A percentile compares a stretch with the other conserved stretches of the same genome.
These are phyloP conservation scores for Pseudolycoriella hygida DNA, from an alignment of 2,888 invertebrate species.

Conservation along the genomic window DNA sequence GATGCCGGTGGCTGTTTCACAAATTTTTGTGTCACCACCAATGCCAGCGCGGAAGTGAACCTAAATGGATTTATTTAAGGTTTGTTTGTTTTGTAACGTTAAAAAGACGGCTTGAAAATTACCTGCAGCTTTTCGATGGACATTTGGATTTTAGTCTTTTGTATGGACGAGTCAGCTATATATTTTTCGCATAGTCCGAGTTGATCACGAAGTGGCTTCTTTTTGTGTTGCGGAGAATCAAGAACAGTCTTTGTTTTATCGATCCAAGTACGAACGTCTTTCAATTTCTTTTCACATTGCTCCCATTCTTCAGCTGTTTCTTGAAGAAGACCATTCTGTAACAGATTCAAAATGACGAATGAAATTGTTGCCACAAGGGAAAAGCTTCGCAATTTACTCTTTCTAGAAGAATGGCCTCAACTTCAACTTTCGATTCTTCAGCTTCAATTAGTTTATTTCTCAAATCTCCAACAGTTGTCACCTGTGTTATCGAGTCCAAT, in stretches of 20 bases:
- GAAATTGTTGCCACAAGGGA: too few species aligned
- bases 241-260: slow-evolving; percentile 64
- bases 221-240: slow-evolving; percentile 66
- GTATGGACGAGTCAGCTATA: slow-evolving; percentile 69
- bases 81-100: not conserved
- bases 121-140: slow-evolving; percentile 83
- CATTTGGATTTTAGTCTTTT: slow-evolving; percentile 74
- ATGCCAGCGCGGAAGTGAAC: slow-evolving; percentile 79
- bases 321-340: slow-evolving; percentile 69
- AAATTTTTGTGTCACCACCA: slow-evolving; percentile 59
- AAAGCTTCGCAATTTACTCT: slow-evolving; percentile 41
- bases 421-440: slow-evolving; percentile 70
- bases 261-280: slow-evolving; percentile 76
- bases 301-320: slow-evolving; percentile 93
- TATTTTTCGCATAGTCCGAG: slow-evolving; percentile 72
- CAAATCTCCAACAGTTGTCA: slow-evolving; percentile 70
- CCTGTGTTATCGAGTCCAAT: slow-evolving; percentile 64
- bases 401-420: slow-evolving; percentile 69
- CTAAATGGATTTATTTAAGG: slow-evolving; percentile 23
- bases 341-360: slow-evolving; percentile 4
- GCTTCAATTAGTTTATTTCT: slow-evolving; percentile 71
- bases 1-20: slow-evolving; percentile 52
- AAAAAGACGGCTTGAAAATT: slow-evolving; percentile 20
- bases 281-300: slow-evolving; percentile 84
- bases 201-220: slow-evolving; percentile 75